Percentiles rank a stretch among this genome's conserved stretches.
Conservation (phyloP, 2,888 invertebrate genomes). For the Netelia inedita region DNA sequence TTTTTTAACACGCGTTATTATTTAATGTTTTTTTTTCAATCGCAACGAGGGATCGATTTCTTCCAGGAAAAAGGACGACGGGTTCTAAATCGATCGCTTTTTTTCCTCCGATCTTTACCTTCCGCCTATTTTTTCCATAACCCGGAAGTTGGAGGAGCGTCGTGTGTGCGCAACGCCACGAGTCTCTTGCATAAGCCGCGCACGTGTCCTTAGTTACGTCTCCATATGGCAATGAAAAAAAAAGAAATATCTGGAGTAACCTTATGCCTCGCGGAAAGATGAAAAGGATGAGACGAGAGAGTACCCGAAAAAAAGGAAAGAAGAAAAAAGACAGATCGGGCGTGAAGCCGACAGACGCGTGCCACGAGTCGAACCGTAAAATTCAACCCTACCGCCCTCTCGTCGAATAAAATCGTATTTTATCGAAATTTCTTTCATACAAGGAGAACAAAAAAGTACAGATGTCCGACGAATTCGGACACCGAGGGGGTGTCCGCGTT, state of each 20-base stretch:
- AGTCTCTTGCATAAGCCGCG: conserved; percentile 56
- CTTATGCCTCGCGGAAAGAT: conserved; percentile 44
- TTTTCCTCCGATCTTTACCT: conserved; percentile 32
- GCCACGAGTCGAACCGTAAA: conserved; percentile 55
- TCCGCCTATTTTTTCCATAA: conserved; percentile 24
- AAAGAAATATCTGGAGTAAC: conserved; percentile 41
- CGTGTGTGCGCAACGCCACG: conserved; percentile 39
- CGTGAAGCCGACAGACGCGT: conserved; percentile 56
- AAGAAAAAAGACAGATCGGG: conserved; percentile 9
- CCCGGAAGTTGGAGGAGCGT: conserved; percentile 75
- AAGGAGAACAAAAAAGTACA: conserved; percentile 61
- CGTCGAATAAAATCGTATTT: conserved; percentile 10
- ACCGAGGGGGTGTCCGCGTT: neutral
- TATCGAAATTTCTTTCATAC: conserved; percentile 11
- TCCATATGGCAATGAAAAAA: conserved; percentile 56
- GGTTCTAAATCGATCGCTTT: conserved; percentile 58
- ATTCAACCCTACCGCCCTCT: conserved; percentile 56
- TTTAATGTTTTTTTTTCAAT: conserved; percentile 49
- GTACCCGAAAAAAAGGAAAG: conserved; percentile 14
- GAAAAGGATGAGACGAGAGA: conserved; percentile 45
- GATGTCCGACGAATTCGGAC: conserved; percentile 67
- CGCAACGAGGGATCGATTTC: conserved; percentile 70
- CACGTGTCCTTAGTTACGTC: conserved; percentile 53
- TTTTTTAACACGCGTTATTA: conserved; percentile 49
- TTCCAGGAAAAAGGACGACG: conserved; percentile 72